These are phyloP conservation scores for Drosophila percnosoma DNA, from an alignment of 2,888 invertebrate genomes.

Conservation along the genomic window DNA sequence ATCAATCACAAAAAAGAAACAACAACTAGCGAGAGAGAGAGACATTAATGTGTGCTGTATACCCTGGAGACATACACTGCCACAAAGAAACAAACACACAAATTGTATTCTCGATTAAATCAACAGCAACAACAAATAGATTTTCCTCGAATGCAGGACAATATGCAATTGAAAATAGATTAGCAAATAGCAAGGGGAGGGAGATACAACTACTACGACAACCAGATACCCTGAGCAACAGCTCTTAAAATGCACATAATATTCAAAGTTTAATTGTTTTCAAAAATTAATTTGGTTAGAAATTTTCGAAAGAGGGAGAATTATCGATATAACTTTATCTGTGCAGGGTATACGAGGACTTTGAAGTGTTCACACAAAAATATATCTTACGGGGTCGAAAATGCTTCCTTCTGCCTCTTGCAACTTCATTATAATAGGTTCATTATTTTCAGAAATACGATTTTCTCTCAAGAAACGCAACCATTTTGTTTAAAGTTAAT, in stretches of 20 bases:
- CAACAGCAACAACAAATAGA: not conserved
- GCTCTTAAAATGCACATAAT: not conserved
- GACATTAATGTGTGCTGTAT: constrained; percentile 6
- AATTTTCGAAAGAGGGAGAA: not conserved
- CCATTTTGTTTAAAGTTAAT: not conserved
- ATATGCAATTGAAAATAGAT: constrained; percentile 7
- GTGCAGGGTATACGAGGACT: not conserved
- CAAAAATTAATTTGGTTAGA: not conserved
- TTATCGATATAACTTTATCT: not conserved
- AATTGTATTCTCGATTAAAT: not conserved
- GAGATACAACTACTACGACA: not conserved
- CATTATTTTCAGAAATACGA: not conserved
- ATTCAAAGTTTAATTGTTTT: not conserved
- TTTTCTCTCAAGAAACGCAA: not conserved
- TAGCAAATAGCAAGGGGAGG: not conserved
- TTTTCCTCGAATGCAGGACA: not conserved
- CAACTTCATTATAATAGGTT: not conserved
- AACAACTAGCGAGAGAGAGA: constrained; percentile 1
- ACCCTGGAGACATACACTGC: constrained; percentile 12
- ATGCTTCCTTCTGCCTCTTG: not conserved
- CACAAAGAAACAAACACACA: not conserved
- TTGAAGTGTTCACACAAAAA: not conserved
- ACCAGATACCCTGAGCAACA: not conserved
- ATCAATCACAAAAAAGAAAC: constrained; percentile 54
- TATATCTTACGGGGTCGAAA: not conserved